Evolutionary conservation across 1,140 invertebrate species (phyloP), one percentile per base, ranked within the genome.

Genomic region (Ericerus pela): DNA sequence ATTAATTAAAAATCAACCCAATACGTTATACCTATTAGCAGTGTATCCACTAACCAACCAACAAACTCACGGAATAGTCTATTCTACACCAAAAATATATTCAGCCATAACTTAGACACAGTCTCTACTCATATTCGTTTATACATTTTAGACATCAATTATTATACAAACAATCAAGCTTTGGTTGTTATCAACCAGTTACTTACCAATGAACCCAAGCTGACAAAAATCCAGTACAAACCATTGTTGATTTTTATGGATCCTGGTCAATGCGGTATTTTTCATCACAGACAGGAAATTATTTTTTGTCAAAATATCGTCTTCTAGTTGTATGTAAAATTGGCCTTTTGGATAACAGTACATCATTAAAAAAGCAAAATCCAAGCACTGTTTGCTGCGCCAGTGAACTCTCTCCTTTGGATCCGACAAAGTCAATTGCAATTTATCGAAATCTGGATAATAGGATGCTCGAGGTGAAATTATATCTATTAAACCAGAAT

Each of bases 341-440:
- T 78, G 84, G 54, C 80, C 83, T 65, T 81, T 82, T 0, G 78
- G 77, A 63, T 90, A 85, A 10, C 85, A 84, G 68, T 96, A 96
- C 59, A 93, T 85, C 94, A 97, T 97, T 0, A 98, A 73, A 69
- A 91, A 97, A 6, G 91, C 85, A 70, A 88, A 94, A 68, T 98
- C 94, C 38, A 95, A 73, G 70, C 96, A 96, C 70, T 98, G 94
- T 67, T 97, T 98, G 1, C 91, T 92, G 47, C 93, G 74, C 94
- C 94, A 97, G 61, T 83, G 76, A 0, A 96, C 88, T 26, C 93
- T 75, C 64, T 95, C 89, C 57, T 79, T 73, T 2, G 88, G 79
- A 70, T 96, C 93, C 0, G 91, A 91, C 2, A 96, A 72, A 0
- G 88, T 94, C 20, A 80, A 73, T 14, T 78, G 76, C 24, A 93